Evolutionary conservation across 2,888 invertebrate species (phyloP).

Genomic region (Anarsia innoxiella): DNA sequence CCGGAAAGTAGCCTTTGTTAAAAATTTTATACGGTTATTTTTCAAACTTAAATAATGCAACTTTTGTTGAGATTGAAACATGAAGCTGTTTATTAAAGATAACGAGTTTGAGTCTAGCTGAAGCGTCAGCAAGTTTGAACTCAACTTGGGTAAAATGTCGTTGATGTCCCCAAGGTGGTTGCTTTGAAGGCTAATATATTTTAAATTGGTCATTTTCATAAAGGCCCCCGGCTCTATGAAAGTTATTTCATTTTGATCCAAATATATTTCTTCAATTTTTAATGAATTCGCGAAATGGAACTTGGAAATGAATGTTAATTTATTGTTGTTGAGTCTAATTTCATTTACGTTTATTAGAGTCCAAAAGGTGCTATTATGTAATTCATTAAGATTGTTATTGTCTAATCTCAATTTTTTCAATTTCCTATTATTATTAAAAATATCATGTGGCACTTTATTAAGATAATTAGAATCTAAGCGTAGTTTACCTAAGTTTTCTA

Average conservation of each 20-base stretch:
- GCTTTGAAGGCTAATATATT: conserved; percentile 89
- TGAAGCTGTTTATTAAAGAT: conserved; percentile 81
- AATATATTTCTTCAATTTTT: conserved; percentile 85
- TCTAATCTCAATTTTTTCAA: conserved; percentile 88
- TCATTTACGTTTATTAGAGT: conserved; percentile 83
- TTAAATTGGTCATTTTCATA: conserved; percentile 81
- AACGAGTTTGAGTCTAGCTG: conserved; percentile 87
- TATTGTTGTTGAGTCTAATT: conserved; percentile 88
- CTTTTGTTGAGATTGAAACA: conserved; percentile 85
- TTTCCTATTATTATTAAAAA: conserved; percentile 84
- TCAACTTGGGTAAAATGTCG: conserved; percentile 84
- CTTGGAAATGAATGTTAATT: conserved; percentile 81
- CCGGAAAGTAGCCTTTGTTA: conserved; percentile 82
- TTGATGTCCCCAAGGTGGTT: conserved; percentile 85
- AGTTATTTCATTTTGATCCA: conserved; percentile 89
- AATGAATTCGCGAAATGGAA: conserved; percentile 86
- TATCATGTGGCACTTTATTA: conserved; percentile 83
- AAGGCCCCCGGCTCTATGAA: conserved; percentile 88
- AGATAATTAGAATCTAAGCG: conserved; percentile 91
- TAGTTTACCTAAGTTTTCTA: conserved; percentile 85
- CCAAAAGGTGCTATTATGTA: conserved; percentile 86
- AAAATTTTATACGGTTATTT: conserved; percentile 82
- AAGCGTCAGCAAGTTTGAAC: conserved; percentile 82
- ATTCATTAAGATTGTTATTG: conserved; percentile 86
- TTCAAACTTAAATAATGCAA: conserved; percentile 89